A percentile compares a stretch with the other conserved stretches of the same genome.
phyloP scores from a whole-genome alignment of 2,797 vertebrate species.

The Pogonophryne albipinna region DNA sequence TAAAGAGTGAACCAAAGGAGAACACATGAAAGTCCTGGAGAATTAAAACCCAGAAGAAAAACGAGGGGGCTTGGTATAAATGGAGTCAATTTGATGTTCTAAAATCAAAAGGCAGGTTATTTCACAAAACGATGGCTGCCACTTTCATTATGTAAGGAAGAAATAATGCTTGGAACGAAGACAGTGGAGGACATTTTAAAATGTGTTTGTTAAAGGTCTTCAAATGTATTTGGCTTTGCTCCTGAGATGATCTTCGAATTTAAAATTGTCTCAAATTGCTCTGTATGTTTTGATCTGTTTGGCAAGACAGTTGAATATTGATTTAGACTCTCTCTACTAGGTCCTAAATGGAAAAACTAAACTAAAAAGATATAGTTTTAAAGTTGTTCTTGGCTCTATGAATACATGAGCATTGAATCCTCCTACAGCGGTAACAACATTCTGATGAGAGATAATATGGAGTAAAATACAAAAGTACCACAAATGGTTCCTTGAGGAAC shows the following conservation, averaged over 20 bases:
- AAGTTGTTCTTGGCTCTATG: background rate
- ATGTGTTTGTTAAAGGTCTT: background rate
- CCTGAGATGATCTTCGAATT: background rate
- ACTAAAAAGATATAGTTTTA: background rate
- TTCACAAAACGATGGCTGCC: background rate
- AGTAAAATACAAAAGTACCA: background rate
- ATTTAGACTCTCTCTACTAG: constrained; percentile 1
- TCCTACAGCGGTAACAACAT: background rate
- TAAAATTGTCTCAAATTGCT: background rate
- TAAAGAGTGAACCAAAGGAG: constrained; percentile 4
- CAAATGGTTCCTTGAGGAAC: constrained; percentile 25
- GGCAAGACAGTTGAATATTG: background rate
- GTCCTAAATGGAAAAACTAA: background rate
- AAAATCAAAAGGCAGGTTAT: background rate
- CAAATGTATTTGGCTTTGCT: background rate
- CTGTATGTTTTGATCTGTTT: background rate
- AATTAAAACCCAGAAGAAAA: background rate
- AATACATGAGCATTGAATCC: background rate
- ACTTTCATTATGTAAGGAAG: background rate
- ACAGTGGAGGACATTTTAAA: background rate
- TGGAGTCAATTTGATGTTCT: background rate
- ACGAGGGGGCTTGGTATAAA: background rate
- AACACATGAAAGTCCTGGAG: background rate
- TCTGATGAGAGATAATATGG: background rate
- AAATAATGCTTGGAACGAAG: background rate